These are phyloP conservation scores for Exephanes ischioxanthus DNA, from an alignment of 2,888 invertebrate species.

Conservation along the genomic window DNA sequence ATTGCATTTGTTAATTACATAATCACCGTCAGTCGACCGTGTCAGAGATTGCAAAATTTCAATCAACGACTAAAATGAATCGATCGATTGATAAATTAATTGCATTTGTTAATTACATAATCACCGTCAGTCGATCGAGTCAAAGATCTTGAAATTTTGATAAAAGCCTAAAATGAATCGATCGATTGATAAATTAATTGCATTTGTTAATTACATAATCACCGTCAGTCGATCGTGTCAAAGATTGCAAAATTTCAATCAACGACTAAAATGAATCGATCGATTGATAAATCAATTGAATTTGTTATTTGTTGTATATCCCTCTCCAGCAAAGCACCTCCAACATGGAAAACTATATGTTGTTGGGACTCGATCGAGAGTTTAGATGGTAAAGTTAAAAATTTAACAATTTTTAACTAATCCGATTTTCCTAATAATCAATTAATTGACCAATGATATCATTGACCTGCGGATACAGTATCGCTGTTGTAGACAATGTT, in stretches of 20 bases:
- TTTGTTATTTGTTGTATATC: background rate
- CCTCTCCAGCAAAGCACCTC: background rate
- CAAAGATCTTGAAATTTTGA: no score
- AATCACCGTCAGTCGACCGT: no score
- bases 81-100: no score
- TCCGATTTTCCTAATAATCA: background rate
- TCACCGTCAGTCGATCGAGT: no score
- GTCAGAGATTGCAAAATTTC: no score
- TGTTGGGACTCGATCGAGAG: background rate
- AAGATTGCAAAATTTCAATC: no score
- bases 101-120: no score
- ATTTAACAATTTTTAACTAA: background rate
- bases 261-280: background rate
- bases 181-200: background rate
- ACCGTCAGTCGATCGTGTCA: no score
- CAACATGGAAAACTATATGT: background rate
- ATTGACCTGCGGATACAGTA: conserved; percentile 24
- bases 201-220: no score
- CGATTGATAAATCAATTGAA: background rate
- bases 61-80: no score
- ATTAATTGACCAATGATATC: conserved; percentile 1
- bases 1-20: no score
- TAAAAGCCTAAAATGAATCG: background rate
- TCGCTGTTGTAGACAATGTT: conserved; percentile 35
- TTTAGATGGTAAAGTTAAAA: background rate